phyloP scores from a whole-genome alignment of 2,888 invertebrate genomes.

The Pristionchus maxplancki region DNA sequence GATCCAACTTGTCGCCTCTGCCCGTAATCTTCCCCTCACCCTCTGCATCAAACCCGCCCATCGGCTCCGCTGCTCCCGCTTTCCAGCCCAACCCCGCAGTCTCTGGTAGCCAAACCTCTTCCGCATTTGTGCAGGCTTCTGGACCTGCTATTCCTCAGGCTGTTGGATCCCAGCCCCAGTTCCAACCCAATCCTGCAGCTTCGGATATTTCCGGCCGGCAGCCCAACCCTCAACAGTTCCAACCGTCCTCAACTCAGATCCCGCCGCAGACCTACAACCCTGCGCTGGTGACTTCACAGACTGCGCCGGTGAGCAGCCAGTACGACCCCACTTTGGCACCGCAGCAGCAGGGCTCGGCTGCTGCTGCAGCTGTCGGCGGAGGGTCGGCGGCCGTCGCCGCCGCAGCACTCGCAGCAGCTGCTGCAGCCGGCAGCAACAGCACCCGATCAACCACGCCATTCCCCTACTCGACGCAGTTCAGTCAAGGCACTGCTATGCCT shows the following conservation, averaged over 20 bases:
- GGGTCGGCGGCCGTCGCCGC: constrained; percentile 8
- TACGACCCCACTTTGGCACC: background rate
- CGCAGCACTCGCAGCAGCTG: constrained; percentile 22
- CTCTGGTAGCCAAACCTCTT: background rate
- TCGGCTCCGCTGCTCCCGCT: background rate
- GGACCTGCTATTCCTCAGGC: background rate
- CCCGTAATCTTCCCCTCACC: background rate
- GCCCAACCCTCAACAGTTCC: background rate
- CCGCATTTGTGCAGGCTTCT: constrained; percentile 1
- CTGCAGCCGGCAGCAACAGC: constrained; percentile 36
- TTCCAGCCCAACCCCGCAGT: constrained; percentile 8
- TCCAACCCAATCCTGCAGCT: constrained; percentile 1
- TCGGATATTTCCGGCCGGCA: background rate
- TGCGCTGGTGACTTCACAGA: background rate
- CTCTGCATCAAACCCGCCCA: background rate
- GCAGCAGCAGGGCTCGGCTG: constrained; percentile 5
- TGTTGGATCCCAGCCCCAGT: background rate
- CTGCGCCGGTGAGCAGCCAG: constrained; percentile 39
- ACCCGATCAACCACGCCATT: background rate
- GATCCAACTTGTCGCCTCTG: background rate
- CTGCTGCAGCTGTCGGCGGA: background rate
- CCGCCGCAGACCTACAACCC: background rate
- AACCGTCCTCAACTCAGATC: background rate
- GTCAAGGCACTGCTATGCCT: background rate
- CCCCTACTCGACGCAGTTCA: constrained; percentile 11